Evolutionary conservation across 2,797 vertebrate genomes (phyloP), one percentile per base, ranked within the genome.

Genomic region (Australoheros facetus): DNA sequence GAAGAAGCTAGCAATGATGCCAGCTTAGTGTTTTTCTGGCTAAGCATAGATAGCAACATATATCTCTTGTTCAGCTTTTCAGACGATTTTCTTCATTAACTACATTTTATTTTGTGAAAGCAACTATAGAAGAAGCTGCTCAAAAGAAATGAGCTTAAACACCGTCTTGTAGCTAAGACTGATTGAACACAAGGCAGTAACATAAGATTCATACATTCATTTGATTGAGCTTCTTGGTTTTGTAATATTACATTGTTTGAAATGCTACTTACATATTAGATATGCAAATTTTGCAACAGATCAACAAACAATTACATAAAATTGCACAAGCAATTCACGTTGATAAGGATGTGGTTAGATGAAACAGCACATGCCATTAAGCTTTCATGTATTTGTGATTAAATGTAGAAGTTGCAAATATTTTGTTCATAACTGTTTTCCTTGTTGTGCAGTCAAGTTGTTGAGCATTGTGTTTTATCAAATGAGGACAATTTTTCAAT

Each of bases 271-370:
- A 34, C 32, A 48, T 1, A 28, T 45, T 23, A 48, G 48, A 53
- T 19, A 53, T 66, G 19, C 11, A 66, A 26, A 45, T 23, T 66
- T 66, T 48, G 23, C 5, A 66, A 48, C 5, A 48, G 26, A 66
- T 66, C 16, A 66, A 66, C 45, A 39, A 66, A 48, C 48, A 66
- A 66, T 4, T 28, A 23, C 14, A 0, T 5, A 64, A 45, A 66
- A 66, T 4, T 28, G 39, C 14, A 0, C 10, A 64, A 45, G 37
- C 60, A 48, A 42, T 66, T 7, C 28, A 1, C 28, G 2, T 16
- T 45, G 16, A 16, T 16, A 45, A 45, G 42, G 13, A 14, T 48
- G 11, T 48, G 45, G 45, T 48, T 48, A 14, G 45, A 48, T 48
- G 45, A 48, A 48, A 48, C 14, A 45, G 14, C 42, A 14, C 4